Evolutionary conservation across 2,113 vertebrate species (phyloP), one percentile per base, ranked within the genome.

Genomic region (Ptyas mucosa): DNA sequence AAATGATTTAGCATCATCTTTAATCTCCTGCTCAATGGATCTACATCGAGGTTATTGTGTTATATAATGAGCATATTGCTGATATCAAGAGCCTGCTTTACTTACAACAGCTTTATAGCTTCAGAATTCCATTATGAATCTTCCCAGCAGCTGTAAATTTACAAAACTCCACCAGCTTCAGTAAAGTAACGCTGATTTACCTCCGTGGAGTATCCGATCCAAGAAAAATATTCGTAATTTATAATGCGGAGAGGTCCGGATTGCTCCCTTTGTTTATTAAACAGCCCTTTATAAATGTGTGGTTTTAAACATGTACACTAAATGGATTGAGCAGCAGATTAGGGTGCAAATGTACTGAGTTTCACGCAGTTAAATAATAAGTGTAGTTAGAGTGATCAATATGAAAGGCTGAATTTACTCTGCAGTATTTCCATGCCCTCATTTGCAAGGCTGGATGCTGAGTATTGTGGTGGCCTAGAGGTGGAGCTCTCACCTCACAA

Each of bases 221-320:
- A 55, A 92, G 96, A 94, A 95, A 93, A 96, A 96, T 96, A 94
- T 94, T 97, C 94, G 91, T 49, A 93, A 95, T 97, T 96, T 95
- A 95, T 96, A 94, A 94, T 21, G 39, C 89, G 91, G 93, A 90
- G 94, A 95, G 90, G 91, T 95, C 93, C 93, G 94, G 93, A 95
- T 75, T 94, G 92, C 95, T 95, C 94, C 89, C 91, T 96, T 94
- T 2, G 61, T 88, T 92, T 96, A 95, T 86, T 92, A 90, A 96
- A 96, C 93, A 94, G 93, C 23, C 5, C 91, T 92, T 61, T 95
- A 95, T 87, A 93, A 95, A 95, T 29, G 95, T 93, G 96, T 94
- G 95, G 89, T 91, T 88, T 88, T 87, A 89, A 69, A 93, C 94
- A 91, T 26, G 94, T 57, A 96, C 26, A 92, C 85, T 93, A 96